Evolutionary conservation across 64 coral and sea anemone species (phyloP).

Genomic region (Pocillopora verrucosa): DNA sequence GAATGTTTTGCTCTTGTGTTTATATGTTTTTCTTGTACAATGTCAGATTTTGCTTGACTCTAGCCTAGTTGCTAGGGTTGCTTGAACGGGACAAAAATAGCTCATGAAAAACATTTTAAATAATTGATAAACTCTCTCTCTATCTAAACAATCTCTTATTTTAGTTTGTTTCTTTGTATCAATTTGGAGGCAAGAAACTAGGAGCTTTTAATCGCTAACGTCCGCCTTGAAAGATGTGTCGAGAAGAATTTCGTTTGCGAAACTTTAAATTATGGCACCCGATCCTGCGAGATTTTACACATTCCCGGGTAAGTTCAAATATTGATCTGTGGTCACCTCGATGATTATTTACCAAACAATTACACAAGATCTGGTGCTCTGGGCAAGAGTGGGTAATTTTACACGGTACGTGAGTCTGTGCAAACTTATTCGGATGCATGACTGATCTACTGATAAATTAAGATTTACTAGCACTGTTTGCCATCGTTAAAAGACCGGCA

Average conservation of each 20-base stretch:
- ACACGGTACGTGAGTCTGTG: not conserved
- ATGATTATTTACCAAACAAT: not conserved
- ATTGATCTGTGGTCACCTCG: not conserved
- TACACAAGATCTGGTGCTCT: not conserved
- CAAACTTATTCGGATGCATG: too few species aligned
- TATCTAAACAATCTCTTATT: not conserved
- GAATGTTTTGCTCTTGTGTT: not conserved
- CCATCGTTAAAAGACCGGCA: too few species aligned
- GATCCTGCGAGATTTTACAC: slow-evolving; percentile 36
- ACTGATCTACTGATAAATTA: too few species aligned
- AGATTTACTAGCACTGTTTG: too few species aligned
- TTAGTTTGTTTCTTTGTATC: not conserved
- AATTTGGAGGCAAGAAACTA: not conserved
- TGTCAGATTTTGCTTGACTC: not conserved
- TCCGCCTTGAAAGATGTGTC: slow-evolving; percentile 16
- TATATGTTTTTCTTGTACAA: not conserved
- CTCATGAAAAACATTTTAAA: not conserved
- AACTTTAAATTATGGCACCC: slow-evolving; percentile 59
- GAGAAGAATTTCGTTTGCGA: slow-evolving; percentile 39
- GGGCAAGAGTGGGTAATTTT: not conserved
- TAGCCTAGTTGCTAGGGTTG: not conserved
- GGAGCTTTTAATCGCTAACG: not conserved
- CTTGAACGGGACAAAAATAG: not conserved
- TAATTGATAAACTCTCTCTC: not conserved
- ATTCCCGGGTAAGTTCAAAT: slow-evolving; percentile 44